Evolutionary conservation across 2,888 invertebrate genomes (phyloP).

Genomic region (Amaurobius ferox): DNA sequence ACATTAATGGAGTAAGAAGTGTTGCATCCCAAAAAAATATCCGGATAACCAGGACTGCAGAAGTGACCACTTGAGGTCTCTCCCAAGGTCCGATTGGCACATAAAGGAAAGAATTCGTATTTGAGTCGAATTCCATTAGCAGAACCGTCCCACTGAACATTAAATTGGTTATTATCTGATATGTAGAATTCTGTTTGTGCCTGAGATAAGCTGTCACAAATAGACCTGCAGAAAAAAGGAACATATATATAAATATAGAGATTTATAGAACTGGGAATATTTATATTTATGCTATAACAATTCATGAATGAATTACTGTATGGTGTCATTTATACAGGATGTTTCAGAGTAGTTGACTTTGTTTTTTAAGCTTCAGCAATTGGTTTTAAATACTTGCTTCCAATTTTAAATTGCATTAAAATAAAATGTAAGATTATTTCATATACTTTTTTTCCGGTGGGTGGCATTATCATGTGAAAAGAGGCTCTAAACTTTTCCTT

Average conservation of each 20-base stretch:
- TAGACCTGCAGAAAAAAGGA: constrained; percentile 40
- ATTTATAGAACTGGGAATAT: too few relatives aligned
- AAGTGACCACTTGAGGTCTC: constrained; percentile 39
- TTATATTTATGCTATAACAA: too few relatives aligned
- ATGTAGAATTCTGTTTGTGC: constrained; percentile 64
- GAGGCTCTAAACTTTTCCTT: too few relatives aligned
- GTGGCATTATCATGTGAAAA: too few relatives aligned
- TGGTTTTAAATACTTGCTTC: too few relatives aligned
- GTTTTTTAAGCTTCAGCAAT: too few relatives aligned
- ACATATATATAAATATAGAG: too few relatives aligned
- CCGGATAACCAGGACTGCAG: constrained; percentile 56
- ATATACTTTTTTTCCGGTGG: too few relatives aligned
- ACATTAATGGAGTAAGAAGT: constrained; percentile 51
- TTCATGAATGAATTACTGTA: neutral
- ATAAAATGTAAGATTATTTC: too few relatives aligned
- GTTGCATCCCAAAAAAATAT: constrained; percentile 45
- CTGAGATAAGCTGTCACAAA: constrained; percentile 35
- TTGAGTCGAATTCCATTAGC: constrained; percentile 31
- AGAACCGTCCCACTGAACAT: constrained; percentile 28
- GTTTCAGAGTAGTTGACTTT: neutral
- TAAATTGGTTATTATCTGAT: constrained; percentile 53
- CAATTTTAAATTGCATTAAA: neutral
- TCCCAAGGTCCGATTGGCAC: constrained; percentile 45
- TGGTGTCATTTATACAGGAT: neutral
- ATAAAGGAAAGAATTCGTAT: constrained; percentile 47